phyloP scores from a whole-genome alignment of 64 coral and sea anemone genomes.

The Montipora capricornis region DNA sequence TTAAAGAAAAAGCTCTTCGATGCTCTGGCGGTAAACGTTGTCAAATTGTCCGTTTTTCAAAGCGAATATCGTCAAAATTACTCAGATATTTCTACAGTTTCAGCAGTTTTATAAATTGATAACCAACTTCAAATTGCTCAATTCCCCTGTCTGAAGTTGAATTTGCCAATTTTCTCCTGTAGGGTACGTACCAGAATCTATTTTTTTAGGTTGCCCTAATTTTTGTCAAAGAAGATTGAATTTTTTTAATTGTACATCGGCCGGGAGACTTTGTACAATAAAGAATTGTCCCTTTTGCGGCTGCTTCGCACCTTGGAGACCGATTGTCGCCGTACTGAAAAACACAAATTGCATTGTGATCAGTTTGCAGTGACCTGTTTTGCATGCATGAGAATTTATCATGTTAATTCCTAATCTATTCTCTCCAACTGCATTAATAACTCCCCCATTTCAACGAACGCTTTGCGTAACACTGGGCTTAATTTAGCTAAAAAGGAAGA shows the following conservation, averaged over 20 bases:
- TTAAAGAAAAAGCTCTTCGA: no score
- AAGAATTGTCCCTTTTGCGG: neutral
- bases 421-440: conserved; percentile 21
- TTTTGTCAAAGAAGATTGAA: neutral
- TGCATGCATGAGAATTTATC: conserved; percentile 25
- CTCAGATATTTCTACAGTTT: neutral
- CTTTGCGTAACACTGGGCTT: conserved; percentile 25
- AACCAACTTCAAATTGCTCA: conserved; percentile 29
- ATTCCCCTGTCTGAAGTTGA: neutral
- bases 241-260: neutral
- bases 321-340: neutral
- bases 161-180: neutral
- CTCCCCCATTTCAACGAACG: neutral
- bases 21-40: conserved; percentile 24
- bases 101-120: neutral
- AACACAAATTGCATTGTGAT: conserved; percentile 15
- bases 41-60: conserved; percentile 20
- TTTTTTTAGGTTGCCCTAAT: neutral
- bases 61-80: conserved; percentile 15
- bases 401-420: conserved; percentile 36
- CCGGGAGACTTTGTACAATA: no score
- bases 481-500: conserved; percentile 62
- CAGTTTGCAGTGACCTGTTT: conserved; percentile 2
- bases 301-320: neutral
- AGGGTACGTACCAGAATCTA: neutral